Conservation (phyloP, 2,888 invertebrate species). For the Polyommatus icarus region DNA sequence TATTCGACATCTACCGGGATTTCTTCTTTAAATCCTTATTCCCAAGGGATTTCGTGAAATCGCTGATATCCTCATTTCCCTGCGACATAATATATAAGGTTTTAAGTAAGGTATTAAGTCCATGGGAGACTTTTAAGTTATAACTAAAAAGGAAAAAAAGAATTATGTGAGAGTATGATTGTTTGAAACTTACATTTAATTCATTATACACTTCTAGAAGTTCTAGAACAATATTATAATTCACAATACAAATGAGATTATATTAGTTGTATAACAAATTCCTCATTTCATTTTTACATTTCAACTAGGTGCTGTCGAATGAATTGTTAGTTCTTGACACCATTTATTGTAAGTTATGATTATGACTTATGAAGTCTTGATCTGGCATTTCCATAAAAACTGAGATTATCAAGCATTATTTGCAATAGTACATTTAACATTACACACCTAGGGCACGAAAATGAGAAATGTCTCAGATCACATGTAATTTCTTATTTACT, state of each 20-base stretch:
- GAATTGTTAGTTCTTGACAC: neutral
- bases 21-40: no score
- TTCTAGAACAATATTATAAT: neutral
- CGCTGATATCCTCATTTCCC: no score
- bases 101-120: neutral
- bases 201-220: neutral
- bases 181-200: neutral
- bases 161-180: neutral
- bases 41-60: no score
- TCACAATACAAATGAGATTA: neutral
- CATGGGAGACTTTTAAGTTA: neutral
- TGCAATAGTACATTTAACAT: no score
- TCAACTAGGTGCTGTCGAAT: neutral
- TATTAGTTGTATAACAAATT: neutral
- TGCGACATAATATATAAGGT: neutral
- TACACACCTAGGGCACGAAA: no score
- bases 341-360: neutral
- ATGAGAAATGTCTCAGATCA: no score
- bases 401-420: no score
- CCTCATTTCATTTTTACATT: neutral
- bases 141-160: neutral
- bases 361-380: no score
- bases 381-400: no score
- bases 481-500: no score
- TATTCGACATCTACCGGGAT: no score